Conservation (phyloP, 2,888 invertebrate species). For the Baronia brevicornis region DNA sequence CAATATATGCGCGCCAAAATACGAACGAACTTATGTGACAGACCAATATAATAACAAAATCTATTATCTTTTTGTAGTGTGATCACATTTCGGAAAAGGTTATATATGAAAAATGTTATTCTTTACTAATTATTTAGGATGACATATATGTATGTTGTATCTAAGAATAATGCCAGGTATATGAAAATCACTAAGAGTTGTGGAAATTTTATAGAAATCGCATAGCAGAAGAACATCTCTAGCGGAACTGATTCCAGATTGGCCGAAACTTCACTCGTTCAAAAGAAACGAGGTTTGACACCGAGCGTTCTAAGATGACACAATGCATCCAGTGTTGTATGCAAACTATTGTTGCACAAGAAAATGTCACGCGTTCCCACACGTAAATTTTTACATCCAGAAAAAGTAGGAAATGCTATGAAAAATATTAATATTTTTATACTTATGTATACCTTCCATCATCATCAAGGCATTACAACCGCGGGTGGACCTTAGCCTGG, state of each 20-base stretch:
- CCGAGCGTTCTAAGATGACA: constrained; percentile 51
- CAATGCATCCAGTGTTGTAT: constrained; percentile 64
- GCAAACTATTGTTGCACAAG: constrained; percentile 54
- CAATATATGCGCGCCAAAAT: too few relatives aligned
- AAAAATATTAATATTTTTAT: constrained; percentile 2
- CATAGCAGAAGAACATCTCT: constrained; percentile 87
- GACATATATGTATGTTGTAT: not conserved
- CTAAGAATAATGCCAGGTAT: too few relatives aligned
- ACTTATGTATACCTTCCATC: constrained; percentile 21
- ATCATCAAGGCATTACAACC: too few relatives aligned
- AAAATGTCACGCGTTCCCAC: constrained; percentile 36
- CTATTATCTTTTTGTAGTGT: too few relatives aligned
- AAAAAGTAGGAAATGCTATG: constrained; percentile 27
- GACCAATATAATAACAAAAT: too few relatives aligned
- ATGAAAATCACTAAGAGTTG: constrained; percentile 37
- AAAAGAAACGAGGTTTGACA: constrained; percentile 89
- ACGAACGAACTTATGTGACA: too few relatives aligned
- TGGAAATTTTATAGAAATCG: constrained; percentile 71
- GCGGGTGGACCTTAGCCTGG: too few relatives aligned
- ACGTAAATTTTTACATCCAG: constrained; percentile 34
- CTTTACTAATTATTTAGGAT: not conserved
- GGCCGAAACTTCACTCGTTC: constrained; percentile 92
- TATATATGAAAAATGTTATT: not conserved
- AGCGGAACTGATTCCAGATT: constrained; percentile 97
- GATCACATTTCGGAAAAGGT: constrained; percentile 1